Evolutionary conservation across 2,797 vertebrate genomes (phyloP).

Genomic region (Pyrrhura leucotis): DNA sequence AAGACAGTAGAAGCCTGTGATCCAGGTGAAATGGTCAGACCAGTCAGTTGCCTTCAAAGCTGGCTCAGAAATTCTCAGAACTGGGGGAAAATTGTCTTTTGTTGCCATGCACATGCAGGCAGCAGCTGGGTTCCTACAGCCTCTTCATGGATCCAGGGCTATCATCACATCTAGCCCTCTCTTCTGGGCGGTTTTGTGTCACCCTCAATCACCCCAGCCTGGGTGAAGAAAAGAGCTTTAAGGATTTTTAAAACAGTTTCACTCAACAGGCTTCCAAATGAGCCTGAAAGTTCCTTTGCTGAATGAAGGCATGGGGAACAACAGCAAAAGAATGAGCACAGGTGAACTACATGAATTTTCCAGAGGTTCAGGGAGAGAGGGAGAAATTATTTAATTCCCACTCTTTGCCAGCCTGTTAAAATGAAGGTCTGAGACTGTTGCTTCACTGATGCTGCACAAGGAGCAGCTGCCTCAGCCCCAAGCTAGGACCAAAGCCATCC

Average conservation of each 20-base stretch:
- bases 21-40: not conserved
- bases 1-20: not conserved
- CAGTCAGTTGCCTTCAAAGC: not conserved
- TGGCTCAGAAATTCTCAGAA: not conserved
- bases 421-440: not conserved
- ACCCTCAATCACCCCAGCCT: not conserved
- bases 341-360: not conserved
- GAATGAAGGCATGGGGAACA: not conserved
- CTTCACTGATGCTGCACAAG: not conserved
- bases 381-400: not conserved
- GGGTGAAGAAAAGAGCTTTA: not conserved
- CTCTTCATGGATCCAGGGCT: not conserved
- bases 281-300: not conserved
- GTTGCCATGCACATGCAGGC: not conserved
- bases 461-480: not conserved
- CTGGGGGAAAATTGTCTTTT: not conserved
- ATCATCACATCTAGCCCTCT: not conserved
- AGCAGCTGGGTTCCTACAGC: not conserved
- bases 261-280: not conserved
- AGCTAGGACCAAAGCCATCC: not conserved
- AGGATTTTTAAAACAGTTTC: not conserved
- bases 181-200: not conserved
- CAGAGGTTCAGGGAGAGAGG: not conserved
- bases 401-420: not conserved
- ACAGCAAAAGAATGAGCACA: not conserved